Percentiles rank a stretch among this genome's conserved stretches.
Conservation (phyloP, 2,797 vertebrate genomes). For the Pangasius krempfi region DNA sequence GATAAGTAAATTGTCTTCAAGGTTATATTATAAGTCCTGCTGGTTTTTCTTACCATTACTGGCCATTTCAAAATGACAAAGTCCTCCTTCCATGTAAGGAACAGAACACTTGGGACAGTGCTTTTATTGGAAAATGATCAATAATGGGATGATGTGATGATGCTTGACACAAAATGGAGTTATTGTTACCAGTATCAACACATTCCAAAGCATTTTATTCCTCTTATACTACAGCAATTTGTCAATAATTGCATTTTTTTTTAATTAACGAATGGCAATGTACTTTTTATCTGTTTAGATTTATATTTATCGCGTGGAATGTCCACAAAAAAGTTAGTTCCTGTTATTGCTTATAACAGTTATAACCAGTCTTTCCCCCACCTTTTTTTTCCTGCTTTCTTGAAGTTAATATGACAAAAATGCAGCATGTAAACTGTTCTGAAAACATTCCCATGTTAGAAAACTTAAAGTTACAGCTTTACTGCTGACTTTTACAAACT, state of each 20-base stretch:
- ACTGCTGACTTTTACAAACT: neutral
- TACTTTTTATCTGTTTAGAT: too few species aligned
- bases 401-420: too few species aligned
- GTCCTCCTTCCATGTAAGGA: neutral
- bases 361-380: too few species aligned
- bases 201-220: neutral
- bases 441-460: too few species aligned
- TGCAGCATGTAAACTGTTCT: too few species aligned
- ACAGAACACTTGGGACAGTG: neutral
- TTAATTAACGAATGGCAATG: too few species aligned
- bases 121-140: constrained; percentile 5
- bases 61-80: neutral
- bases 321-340: too few species aligned
- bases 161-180: neutral
- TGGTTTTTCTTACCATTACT: neutral
- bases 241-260: neutral
- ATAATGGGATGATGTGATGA: neutral
- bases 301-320: too few species aligned
- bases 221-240: neutral
- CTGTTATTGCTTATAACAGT: too few species aligned
- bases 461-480: too few species aligned
- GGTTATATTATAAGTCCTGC: neutral
- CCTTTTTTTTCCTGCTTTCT: too few species aligned
- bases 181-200: neutral
- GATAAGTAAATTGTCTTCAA: neutral